These are phyloP conservation scores for Rotaria socialis DNA, from an alignment of 2,888 invertebrate species.

Conservation along the genomic window DNA sequence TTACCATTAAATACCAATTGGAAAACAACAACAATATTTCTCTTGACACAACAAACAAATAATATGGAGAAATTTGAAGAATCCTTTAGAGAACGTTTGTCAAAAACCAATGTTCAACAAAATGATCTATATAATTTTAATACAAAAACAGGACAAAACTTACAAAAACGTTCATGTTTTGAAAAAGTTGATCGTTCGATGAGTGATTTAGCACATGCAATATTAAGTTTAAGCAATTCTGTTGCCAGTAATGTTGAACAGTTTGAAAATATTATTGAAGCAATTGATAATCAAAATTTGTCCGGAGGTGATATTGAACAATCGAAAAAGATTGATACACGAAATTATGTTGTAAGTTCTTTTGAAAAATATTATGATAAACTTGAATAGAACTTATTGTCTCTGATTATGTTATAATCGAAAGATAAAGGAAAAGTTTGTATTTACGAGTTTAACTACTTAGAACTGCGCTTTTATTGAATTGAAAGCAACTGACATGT, in stretches of 20 bases:
- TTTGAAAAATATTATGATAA: not conserved
- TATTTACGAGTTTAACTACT: too few species aligned
- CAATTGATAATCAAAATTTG: not conserved
- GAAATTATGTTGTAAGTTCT: not conserved
- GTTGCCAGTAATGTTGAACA: not conserved
- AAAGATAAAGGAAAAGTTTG: too few species aligned
- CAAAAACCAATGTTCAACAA: not conserved
- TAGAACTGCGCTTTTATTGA: too few species aligned
- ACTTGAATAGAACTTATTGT: too few species aligned
- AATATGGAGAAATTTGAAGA: not conserved
- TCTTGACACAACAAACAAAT: slow-evolving; percentile 17
- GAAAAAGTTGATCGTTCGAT: slow-evolving; percentile 30
- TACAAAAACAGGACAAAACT: not conserved
- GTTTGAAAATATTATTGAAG: not conserved
- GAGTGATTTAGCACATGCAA: slow-evolving; percentile 4
- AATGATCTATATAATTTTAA: slow-evolving; percentile 6
- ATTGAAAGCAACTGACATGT: too few species aligned
- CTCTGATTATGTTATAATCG: too few species aligned
- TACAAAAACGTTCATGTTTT: slow-evolving; percentile 34
- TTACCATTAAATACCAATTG: slow-evolving; percentile 3
- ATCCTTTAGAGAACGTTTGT: not conserved
- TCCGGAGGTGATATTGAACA: not conserved
- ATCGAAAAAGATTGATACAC: not conserved
- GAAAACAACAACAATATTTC: slow-evolving; percentile 30
- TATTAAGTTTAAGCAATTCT: slow-evolving; percentile 28